A percentile compares a stretch with the other conserved stretches of the same genome.
Conservation (phyloP, 2,113 vertebrate genomes). For the Cnemophilus loriae region DNA sequence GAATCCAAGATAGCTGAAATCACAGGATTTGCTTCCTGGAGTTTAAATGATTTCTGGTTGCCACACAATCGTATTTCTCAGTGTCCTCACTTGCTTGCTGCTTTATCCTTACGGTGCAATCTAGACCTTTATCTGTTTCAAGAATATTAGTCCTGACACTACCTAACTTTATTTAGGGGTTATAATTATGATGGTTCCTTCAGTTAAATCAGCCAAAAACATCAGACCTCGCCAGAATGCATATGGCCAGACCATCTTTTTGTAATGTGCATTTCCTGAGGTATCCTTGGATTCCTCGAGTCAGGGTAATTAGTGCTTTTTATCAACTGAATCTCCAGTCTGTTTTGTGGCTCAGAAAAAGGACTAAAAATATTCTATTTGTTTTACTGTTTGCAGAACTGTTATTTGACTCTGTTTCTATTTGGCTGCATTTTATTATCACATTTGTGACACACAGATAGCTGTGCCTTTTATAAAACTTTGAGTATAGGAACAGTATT, state of each 20-base stretch:
- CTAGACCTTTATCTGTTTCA: not conserved
- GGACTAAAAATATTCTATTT: not conserved
- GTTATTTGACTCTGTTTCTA: not conserved
- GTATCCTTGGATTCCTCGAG: not conserved
- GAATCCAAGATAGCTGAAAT: not conserved
- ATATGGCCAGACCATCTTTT: not conserved
- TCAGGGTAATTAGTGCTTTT: slow-evolving; percentile 32
- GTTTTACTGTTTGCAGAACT: slow-evolving; percentile 7
- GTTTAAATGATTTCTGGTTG: not conserved
- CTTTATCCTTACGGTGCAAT: not conserved
- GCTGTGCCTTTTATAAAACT: not conserved
- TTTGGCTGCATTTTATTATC: slow-evolving; percentile 26
- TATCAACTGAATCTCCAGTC: not conserved
- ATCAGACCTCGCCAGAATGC: not conserved
- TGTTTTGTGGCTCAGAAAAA: not conserved
- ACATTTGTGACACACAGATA: not conserved
- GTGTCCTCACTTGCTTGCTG: not conserved
- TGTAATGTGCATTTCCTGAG: not conserved
- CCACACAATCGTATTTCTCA: not conserved
- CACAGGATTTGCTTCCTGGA: not conserved
- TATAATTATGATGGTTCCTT: not conserved
- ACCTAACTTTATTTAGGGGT: not conserved
- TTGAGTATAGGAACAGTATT: not conserved
- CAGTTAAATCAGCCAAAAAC: not conserved
- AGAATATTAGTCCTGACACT: not conserved